Evolutionary conservation across 2,797 vertebrate genomes (phyloP).

Genomic region (Masticophis lateralis): DNA sequence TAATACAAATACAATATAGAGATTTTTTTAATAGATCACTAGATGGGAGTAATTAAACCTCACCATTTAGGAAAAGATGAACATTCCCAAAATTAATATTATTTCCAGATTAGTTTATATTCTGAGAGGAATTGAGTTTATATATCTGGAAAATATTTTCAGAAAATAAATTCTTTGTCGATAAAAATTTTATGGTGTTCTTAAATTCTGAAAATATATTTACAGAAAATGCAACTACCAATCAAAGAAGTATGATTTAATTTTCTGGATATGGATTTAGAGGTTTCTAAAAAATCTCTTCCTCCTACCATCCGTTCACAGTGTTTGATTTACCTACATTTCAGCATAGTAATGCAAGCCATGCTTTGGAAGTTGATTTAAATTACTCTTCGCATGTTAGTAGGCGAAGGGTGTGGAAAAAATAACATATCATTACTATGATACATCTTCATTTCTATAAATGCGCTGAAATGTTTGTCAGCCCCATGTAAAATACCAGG

Average conservation of each 20-base stretch:
- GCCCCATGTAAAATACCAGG: conserved; percentile 43
- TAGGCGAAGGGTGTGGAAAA: conserved; percentile 22
- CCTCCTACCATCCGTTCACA: conserved; percentile 55
- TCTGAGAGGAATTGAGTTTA: background rate
- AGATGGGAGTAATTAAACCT: background rate
- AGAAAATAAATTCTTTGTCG: background rate
- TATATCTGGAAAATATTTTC: background rate
- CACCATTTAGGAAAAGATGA: background rate
- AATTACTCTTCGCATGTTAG: conserved; percentile 61
- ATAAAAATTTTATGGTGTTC: background rate
- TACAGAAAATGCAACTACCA: background rate
- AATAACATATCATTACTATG: conserved; percentile 64
- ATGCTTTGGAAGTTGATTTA: conserved; percentile 58
- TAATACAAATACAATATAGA: background rate
- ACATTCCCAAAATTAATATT: background rate
- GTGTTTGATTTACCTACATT: conserved; percentile 26
- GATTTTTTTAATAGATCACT: background rate
- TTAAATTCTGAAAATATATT: background rate
- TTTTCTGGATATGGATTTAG: background rate
- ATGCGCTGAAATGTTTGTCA: conserved; percentile 32
- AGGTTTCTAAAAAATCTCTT: conserved; percentile 32
- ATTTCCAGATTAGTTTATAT: background rate
- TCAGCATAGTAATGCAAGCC: conserved; percentile 57
- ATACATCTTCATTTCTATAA: conserved; percentile 49
- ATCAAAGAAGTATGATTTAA: background rate